Percentiles rank a stretch among this genome's conserved stretches.
Evolutionary conservation across 1,140 invertebrate genomes (phyloP).

Genomic region (Ptiloglossa arizonensis): DNA sequence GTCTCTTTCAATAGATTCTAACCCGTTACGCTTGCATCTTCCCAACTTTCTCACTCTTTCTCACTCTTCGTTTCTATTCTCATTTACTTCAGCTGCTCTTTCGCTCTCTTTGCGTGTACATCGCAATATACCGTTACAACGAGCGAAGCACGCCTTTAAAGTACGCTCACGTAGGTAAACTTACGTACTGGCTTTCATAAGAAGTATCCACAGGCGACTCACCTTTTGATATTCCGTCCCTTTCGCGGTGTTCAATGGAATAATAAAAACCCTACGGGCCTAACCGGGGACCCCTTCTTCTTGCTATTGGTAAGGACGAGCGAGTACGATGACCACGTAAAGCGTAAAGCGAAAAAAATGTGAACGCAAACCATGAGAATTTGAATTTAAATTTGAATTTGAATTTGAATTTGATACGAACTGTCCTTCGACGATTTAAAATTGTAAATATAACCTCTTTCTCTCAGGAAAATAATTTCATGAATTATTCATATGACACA

Average conservation of each 20-base stretch:
- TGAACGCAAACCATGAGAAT: background rate
- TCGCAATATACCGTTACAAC: slow-evolving; percentile 58
- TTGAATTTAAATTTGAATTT: background rate
- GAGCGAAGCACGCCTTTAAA: slow-evolving; percentile 51
- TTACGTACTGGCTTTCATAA: slow-evolving; percentile 60
- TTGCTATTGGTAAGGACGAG: background rate
- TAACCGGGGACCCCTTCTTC: slow-evolving; percentile 19
- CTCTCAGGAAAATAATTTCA: too few relatives aligned
- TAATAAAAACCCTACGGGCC: slow-evolving; percentile 57
- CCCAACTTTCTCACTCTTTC: slow-evolving; percentile 1
- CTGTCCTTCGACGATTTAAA: background rate
- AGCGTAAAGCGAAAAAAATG: background rate
- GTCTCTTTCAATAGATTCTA: background rate
- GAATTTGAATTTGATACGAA: background rate
- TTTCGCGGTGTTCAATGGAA: slow-evolving; percentile 56
- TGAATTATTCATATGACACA: too few relatives aligned
- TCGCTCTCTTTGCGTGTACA: slow-evolving; percentile 10
- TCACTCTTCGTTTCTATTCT: slow-evolving; percentile 26
- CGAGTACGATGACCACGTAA: background rate
- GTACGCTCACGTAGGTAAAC: slow-evolving; percentile 67
- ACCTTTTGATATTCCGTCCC: slow-evolving; percentile 64
- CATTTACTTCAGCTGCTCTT: slow-evolving; percentile 15
- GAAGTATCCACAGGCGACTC: slow-evolving; percentile 44
- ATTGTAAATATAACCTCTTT: too few relatives aligned
- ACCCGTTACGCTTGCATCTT: background rate